Base-by-base conservation (phyloP, 2,797 vertebrate species). In the Heterohyrax brucei region DNA sequence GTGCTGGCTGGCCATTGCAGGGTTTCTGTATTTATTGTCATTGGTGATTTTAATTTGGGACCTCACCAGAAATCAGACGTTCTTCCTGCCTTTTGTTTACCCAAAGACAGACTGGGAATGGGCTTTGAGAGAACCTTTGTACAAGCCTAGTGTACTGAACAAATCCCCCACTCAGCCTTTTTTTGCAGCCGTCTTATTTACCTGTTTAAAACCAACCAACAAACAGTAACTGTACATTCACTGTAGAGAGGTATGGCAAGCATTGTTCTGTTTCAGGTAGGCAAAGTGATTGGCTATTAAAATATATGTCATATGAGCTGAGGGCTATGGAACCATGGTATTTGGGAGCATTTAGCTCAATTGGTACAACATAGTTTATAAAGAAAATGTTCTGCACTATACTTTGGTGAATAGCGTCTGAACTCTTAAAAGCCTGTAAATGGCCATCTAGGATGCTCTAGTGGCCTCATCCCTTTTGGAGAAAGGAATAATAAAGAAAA, bases 241-340 rank as follows among this genome's bases (percentile, higher is more conserved):
- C 7, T 56, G 3, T 73, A 70, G 28, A 22, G 2, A 59, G 64
- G 0, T 88, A 28, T 93, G 53, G 62, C 68, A 28, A 78, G 46
- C 33, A 77, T 50, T 89, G 56, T 89, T 89, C 44, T 85, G 21
- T 66, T 87, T 53, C 39, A 68, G 48, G 61, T 56, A 68, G 72
- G 14, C 44, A 84, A 86, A 87, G 64, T 82, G 61, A 91, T 78
- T 92, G 48, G 78, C 44, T 13, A 64, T 72, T 86, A 78, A 96
- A 81, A 78, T 87, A 68, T 61, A 16, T 44, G 19, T 66, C 59
- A 30, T 64, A 26, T 39, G 39, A 39, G 39, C 39, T 39, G 39
- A 39, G 39, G 39, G 39, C 39, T 39, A 39, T 39, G 39, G 39
- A 39, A 39, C 39, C 39, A 39, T 39, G 39, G 39, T 39, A 39